Percentiles rank a stretch among this genome's conserved stretches.
Conservation (phyloP, 2,888 invertebrate genomes). For the Clanis bilineata region DNA sequence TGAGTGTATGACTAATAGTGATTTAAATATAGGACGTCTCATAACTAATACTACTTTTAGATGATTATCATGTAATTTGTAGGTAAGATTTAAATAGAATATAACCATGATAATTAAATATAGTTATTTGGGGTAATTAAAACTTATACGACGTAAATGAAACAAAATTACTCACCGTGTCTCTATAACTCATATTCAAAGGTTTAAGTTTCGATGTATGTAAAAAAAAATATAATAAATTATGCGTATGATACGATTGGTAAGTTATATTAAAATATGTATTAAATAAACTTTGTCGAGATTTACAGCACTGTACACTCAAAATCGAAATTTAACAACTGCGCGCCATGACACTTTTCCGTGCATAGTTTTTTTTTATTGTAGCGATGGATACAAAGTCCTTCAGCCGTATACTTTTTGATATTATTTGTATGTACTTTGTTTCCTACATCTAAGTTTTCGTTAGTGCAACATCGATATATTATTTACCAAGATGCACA, state of each 20-base stretch:
- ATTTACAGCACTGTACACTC: constrained; percentile 1
- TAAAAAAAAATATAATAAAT: not conserved
- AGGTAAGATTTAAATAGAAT: not conserved
- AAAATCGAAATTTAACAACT: constrained; percentile 29
- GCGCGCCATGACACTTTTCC: constrained; percentile 34
- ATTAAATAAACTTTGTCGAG: not conserved
- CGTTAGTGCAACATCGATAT: too few relatives aligned
- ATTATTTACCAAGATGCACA: too few relatives aligned
- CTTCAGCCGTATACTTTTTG: too few relatives aligned
- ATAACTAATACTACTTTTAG: constrained; percentile 40
- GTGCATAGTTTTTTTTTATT: too few relatives aligned
- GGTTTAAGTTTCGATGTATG: constrained; percentile 1
- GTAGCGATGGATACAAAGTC: too few relatives aligned
- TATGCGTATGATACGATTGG: too few relatives aligned
- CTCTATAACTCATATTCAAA: constrained; percentile 63
- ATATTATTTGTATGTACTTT: too few relatives aligned
- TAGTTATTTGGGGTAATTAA: not conserved
- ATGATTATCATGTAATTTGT: not conserved
- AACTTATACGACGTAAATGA: constrained; percentile 9
- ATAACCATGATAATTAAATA: too few relatives aligned
- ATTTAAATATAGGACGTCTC: constrained; percentile 56
- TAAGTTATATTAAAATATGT: not conserved
- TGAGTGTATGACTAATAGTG: constrained; percentile 59
- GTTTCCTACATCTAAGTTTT: too few relatives aligned
- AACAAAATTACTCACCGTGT: constrained; percentile 57